Conservation (phyloP, 1,140 invertebrate species). For the Campoletis sonorensis region DNA sequence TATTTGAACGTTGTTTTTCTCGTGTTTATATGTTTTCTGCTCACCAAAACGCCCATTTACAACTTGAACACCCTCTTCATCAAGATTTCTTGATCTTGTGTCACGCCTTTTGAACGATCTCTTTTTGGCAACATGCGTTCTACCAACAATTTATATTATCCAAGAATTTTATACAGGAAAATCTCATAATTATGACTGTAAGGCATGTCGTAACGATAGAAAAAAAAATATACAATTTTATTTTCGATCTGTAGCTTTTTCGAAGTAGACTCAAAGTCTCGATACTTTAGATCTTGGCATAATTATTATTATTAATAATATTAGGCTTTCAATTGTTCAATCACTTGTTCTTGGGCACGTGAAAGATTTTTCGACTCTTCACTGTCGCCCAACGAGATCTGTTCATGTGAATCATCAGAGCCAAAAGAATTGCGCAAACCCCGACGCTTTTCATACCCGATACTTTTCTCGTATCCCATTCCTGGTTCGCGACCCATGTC, state of each 20-base stretch:
- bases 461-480: constrained; percentile 91
- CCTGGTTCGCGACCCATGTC: constrained; percentile 92
- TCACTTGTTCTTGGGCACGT: constrained; percentile 28
- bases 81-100: constrained; percentile 49
- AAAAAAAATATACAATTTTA: no score
- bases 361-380: constrained; percentile 34
- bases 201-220: no score
- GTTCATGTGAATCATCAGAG: constrained; percentile 84
- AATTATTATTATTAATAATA: not conserved
- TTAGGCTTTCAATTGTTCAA: not conserved
- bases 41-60: not conserved
- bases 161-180: not conserved
- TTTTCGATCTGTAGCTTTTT: no score
- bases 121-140: constrained; percentile 46
- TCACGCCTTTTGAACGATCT: constrained; percentile 20
- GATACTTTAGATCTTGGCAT: not conserved
- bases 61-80: constrained; percentile 37
- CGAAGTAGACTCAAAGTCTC: not conserved
- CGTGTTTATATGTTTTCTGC: constrained; percentile 2
- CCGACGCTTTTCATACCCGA: constrained; percentile 88
- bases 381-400: constrained; percentile 43
- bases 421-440: constrained; percentile 77
- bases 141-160: not conserved
- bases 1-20: not conserved
- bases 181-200: not conserved